A percentile compares a stretch with the other conserved stretches of the same genome.
phyloP scores from a whole-genome alignment of 37 sponge, comb jelly and placozoan genomes.

The Geodia barretti region DNA sequence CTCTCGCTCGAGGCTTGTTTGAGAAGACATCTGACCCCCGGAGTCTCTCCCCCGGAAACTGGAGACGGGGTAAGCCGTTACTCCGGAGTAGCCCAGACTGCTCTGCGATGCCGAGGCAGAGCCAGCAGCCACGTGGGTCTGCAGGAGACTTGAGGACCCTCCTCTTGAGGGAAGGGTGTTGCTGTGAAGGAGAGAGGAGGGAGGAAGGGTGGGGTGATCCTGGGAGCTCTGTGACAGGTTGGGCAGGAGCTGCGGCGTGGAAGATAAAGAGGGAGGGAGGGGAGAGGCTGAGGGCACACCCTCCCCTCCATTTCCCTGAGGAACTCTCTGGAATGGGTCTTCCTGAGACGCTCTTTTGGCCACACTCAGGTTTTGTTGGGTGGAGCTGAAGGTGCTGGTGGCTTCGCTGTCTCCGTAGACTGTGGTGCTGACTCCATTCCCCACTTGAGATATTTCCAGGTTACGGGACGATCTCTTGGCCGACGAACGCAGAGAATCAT shows the following conservation, averaged over 20 bases:
- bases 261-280: not conserved
- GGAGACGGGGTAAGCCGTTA: too few relatives aligned
- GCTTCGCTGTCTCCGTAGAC: constrained; percentile 33
- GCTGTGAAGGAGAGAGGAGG: too few relatives aligned
- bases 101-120: too few relatives aligned
- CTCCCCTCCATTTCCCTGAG: not conserved
- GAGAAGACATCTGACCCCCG: too few relatives aligned
- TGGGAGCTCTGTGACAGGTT: too few relatives aligned
- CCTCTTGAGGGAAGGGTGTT: too few relatives aligned
- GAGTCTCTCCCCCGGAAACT: too few relatives aligned
- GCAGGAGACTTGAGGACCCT: too few relatives aligned
- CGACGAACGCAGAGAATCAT: not conserved
- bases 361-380: not conserved
- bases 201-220: too few relatives aligned
- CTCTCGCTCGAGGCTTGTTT: too few relatives aligned
- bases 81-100: too few relatives aligned
- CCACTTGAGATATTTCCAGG: constrained; percentile 2
- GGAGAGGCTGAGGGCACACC: not conserved
- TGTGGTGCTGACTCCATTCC: not conserved
- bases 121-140: too few relatives aligned
- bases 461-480: constrained; percentile 9
- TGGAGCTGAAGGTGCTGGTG: constrained; percentile 38
- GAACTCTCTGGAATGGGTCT: not conserved
- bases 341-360: not conserved
- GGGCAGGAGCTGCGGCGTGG: not conserved